Percentiles rank a stretch among this genome's conserved stretches.
Evolutionary conservation across 2,797 vertebrate species (phyloP).

Genomic region (Chrosomus eos): DNA sequence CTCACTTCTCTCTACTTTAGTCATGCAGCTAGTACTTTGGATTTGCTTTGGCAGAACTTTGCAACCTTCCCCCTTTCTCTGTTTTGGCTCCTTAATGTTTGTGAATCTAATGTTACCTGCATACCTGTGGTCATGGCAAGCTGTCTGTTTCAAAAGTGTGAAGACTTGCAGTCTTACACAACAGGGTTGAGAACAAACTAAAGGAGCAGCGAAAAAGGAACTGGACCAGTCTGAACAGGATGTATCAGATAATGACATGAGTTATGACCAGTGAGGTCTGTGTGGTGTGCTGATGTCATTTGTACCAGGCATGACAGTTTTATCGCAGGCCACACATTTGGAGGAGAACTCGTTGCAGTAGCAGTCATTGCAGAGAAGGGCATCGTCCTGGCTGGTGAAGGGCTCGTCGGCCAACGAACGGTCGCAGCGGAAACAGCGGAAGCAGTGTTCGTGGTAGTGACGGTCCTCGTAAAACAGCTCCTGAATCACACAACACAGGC

Average conservation of each 20-base stretch:
- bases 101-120: slow-evolving; percentile 44
- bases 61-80: slow-evolving; percentile 15
- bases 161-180: slow-evolving; percentile 24
- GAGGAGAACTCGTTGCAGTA: slow-evolving; percentile 98
- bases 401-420: slow-evolving; percentile 94
- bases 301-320: slow-evolving; percentile 96
- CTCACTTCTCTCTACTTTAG: slow-evolving; percentile 26
- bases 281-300: background rate
- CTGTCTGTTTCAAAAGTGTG: slow-evolving; percentile 2
- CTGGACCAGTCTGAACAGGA: slow-evolving; percentile 32
- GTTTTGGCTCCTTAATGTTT: slow-evolving; percentile 33
- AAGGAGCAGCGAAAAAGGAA: background rate
- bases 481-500: slow-evolving; percentile 68
- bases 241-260: slow-evolving; percentile 1
- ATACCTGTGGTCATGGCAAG: slow-evolving; percentile 22
- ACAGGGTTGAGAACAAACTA: slow-evolving; percentile 12
- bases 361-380: slow-evolving; percentile 95
- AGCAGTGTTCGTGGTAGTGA: slow-evolving; percentile 97
- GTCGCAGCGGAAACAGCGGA: slow-evolving; percentile 96
- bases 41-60: slow-evolving; percentile 32
- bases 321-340: slow-evolving; percentile 93
- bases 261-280: background rate
- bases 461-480: slow-evolving; percentile 97
- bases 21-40: background rate
- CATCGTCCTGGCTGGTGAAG: slow-evolving; percentile 94